Base-by-base conservation (phyloP, 2,113 vertebrate species). In the Sebastes fasciatus region DNA sequence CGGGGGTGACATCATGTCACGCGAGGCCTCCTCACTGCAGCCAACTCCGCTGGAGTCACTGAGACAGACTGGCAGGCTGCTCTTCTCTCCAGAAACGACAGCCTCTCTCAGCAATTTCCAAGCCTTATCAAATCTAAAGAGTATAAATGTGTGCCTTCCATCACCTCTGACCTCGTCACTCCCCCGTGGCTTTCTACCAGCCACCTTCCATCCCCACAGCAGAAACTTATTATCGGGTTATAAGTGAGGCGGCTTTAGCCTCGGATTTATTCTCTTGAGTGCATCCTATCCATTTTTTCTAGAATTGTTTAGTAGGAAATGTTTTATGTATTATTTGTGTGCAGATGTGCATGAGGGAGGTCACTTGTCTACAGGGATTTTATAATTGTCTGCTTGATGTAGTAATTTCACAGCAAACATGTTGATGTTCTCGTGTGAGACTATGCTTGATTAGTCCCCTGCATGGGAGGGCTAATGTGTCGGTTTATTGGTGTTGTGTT, bases 401-500 rank as follows among this genome's bases (percentile, higher is more conserved):
- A 60, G 75, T 83, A 26, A 88, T 88, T 90, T 90, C 72, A 80
- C 83, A 68, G 75, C 52, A 75, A 83, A 60, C n/a, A 26, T 87
- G 72, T 74, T 75, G 7, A 17, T 42, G 72, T 83, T 73, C 62
- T 42, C 72, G 60, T 86, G 77, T 34, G 55, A 65, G 69, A 1
- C 40, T 55, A 60, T 71, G 86, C 88, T 80, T 88, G 84, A 90
- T 92, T 92, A 85, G 74, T 57, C 74, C 42, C 78, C 82, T 83
- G 52, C 76, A 77, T 57, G 85, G 89, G 89, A 84, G 77, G 72
- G 81, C 84, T 93, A 88, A 92, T 91, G 80, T 86, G 75, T 87
- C 55, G 89, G 82, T 91, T 91, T 93, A 91, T 85, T 91, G 86
- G 69, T 84, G 82, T 77, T 82, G 74, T 86, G 87, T 88, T 90